A percentile compares a stretch with the other conserved stretches of the same genome.
Evolutionary conservation across 2,888 invertebrate genomes (phyloP).

Genomic region (Helleia helle): DNA sequence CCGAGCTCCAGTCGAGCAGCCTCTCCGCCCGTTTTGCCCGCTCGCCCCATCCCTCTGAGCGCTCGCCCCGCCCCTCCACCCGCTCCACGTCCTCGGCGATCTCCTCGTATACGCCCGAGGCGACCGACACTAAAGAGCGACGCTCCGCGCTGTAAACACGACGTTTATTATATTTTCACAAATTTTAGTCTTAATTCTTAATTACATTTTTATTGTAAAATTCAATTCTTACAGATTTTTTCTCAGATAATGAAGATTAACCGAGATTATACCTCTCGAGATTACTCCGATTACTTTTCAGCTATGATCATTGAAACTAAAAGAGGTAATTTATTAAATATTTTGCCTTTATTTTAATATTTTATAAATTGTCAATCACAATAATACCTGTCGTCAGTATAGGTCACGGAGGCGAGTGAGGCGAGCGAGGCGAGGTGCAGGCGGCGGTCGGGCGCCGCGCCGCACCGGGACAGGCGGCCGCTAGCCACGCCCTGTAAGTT

Average conservation of each 20-base stretch:
- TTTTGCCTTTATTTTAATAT: no score
- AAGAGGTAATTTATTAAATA: no score
- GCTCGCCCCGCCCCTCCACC: not conserved
- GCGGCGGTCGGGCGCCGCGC: constrained; percentile 31
- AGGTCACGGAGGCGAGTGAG: constrained; percentile 3
- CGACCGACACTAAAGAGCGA: constrained; percentile 71
- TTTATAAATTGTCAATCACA: no score
- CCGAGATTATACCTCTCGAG: no score
- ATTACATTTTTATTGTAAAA: no score
- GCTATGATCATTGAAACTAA: no score
- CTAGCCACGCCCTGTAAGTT: constrained; percentile 24
- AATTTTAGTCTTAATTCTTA: no score
- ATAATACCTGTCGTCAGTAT: constrained; percentile 14
- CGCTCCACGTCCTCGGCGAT: constrained; percentile 64
- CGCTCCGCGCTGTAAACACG: constrained; percentile 15
- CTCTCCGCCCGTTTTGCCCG: not conserved
- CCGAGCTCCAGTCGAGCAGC: constrained; percentile 22
- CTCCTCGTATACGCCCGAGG: constrained; percentile 81
- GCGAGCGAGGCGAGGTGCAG: constrained; percentile 13
- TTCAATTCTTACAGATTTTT: no score
- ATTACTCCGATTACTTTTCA: no score
- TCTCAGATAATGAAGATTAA: no score
- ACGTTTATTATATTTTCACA: no score
- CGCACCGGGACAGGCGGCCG: constrained; percentile 27
- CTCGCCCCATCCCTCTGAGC: not conserved